Base-by-base conservation (phyloP, 2,888 invertebrate genomes). In the Terebella lapidaria region DNA sequence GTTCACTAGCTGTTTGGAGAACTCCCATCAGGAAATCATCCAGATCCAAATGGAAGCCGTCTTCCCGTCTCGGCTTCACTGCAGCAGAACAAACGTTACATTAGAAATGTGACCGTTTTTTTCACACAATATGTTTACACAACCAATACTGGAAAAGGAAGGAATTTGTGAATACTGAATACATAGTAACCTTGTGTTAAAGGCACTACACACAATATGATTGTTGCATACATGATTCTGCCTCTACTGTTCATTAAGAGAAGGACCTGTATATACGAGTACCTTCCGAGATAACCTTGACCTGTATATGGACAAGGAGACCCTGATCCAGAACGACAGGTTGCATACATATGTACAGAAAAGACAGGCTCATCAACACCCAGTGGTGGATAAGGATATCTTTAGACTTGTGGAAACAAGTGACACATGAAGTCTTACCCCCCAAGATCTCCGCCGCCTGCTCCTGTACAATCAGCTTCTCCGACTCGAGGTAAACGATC, bases 11-110 rank as follows among this genome's bases (percentile, higher is more conserved):
- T 69, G 94, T 81, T 74, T 88, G 86, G 20, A 94, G 82, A 10
- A 94, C 80, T 0, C 94, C 94, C 79, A 76, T 72, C 24, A 95
- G 83, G 72, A 91, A 94, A 75, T 94, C 94, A 79, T 95, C 94
- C 28, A 94, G 83, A 69, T 94, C 94, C 69, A 94, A 82, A 74
- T 93, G 92, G 74, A 94, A 91, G 0, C 90, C 91, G n/a, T 87
- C 85, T 30, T 86, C 84, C 63, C 85, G 81, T 62, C 86, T 85
- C 0, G 84, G 83, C 74, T 88, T 86, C 25, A 92, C 91, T 92
- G 80, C 26, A 54, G 58, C 30, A 54, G 20, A 22, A 35, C 10
- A 35, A 35, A 49, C 15, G 49, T n/a, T 49, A 22, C 49, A 22
- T 5, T 20, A 10, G 5, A 49, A 49, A 20, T 10, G 24, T n/a